Conservation (phyloP, 2,888 invertebrate species). For the Gordius sp. region DNA sequence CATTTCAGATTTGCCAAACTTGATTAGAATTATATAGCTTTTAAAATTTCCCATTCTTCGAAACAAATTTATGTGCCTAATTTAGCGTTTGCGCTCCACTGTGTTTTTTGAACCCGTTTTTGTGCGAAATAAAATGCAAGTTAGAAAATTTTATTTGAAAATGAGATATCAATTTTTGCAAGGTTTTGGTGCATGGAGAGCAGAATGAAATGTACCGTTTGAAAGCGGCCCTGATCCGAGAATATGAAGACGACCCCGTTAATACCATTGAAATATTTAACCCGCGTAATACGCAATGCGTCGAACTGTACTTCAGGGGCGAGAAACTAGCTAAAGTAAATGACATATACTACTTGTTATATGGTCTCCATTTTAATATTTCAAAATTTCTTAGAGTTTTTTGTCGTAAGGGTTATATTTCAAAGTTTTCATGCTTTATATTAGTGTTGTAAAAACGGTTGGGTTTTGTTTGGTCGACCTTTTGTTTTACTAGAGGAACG, state of each 20-base stretch:
- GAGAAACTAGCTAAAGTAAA: constrained; percentile 83
- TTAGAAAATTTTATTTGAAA: too few relatives aligned
- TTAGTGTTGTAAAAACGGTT: too few relatives aligned
- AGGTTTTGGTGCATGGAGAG: constrained; percentile 85
- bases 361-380: too few relatives aligned
- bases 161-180: constrained; percentile 18
- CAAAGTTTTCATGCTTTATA: too few relatives aligned
- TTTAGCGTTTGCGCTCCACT: not conserved
- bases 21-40: too few relatives aligned
- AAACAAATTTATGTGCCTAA: not conserved
- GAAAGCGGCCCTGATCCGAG: constrained; percentile 68
- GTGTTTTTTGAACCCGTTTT: not conserved
- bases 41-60: not conserved
- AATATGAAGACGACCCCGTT: constrained; percentile 56
- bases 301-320: constrained; percentile 72
- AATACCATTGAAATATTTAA: constrained; percentile 33
- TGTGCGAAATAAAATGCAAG: too few relatives aligned
- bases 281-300: constrained; percentile 73
- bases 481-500: too few relatives aligned
- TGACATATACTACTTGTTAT: constrained; percentile 14
- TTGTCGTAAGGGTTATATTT: too few relatives aligned
- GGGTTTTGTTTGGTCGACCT: too few relatives aligned
- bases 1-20: too few relatives aligned
- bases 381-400: too few relatives aligned
- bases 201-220: constrained; percentile 92